These are phyloP conservation scores for Glandiceps talaboti DNA, from an alignment of 53 echinoderm and acorn worm species.

Conservation along the genomic window DNA sequence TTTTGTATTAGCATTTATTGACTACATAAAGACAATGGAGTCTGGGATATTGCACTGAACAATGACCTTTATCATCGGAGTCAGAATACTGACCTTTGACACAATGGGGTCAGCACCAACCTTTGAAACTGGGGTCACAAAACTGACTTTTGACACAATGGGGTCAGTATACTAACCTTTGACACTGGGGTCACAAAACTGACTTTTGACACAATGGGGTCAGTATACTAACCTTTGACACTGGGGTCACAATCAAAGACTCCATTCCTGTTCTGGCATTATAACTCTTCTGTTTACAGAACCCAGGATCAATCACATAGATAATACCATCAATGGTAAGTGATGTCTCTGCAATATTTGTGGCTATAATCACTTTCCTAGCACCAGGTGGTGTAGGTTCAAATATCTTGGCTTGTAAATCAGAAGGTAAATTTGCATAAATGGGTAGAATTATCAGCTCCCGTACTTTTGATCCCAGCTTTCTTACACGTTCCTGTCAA, in stretches of 20 bases:
- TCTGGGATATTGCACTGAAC: no score
- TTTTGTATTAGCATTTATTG: no score
- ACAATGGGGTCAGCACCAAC: no score
- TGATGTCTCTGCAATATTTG: constrained; percentile 97
- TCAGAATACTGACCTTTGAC: no score
- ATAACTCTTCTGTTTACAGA: constrained; percentile 98
- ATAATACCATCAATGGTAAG: constrained; percentile 90
- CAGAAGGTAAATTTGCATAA: constrained; percentile 91
- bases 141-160: no score
- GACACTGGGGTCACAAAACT: background rate
- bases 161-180: background rate
- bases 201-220: no score
- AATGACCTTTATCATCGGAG: no score
- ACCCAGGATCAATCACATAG: constrained; percentile 89
- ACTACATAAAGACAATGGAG: no score
- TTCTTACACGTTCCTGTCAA: constrained; percentile 64
- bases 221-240: constrained; percentile 77
- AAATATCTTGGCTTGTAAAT: constrained; percentile 93
- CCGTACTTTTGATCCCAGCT: constrained; percentile 67
- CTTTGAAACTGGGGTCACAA: background rate
- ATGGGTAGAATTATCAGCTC: constrained; percentile 89
- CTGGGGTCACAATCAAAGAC: constrained; percentile 78
- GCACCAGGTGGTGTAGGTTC: constrained; percentile 92
- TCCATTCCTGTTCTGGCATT: constrained; percentile 98
- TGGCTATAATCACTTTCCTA: constrained; percentile 86